A percentile compares a stretch with the other conserved stretches of the same genome.
Conservation (phyloP, 35 echinoderm and acorn worm species). For the Apostichopus japonicus region DNA sequence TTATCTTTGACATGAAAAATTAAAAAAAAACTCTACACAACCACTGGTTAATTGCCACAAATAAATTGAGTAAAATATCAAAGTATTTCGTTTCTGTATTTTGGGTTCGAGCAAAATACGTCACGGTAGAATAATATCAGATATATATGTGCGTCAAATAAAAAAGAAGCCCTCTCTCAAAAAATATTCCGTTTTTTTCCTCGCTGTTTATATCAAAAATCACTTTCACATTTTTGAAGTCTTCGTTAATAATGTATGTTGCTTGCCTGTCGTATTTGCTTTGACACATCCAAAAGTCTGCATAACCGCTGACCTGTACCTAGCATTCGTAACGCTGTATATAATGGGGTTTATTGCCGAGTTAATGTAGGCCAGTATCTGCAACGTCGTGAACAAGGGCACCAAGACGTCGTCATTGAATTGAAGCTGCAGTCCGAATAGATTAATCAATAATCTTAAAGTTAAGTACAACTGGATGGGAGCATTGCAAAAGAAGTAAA, state of each 20-base stretch:
- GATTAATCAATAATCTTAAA: neutral
- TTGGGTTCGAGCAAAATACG: too few species aligned
- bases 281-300: neutral
- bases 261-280: neutral
- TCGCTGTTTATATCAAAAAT: too few species aligned
- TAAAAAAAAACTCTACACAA: too few species aligned
- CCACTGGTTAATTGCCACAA: too few species aligned
- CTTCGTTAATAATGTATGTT: neutral
- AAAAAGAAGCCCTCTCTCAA: too few species aligned
- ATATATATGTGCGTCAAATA: too few species aligned
- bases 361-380: neutral
- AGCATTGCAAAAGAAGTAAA: constrained; percentile 35
- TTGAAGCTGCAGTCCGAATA: neutral
- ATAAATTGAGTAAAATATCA: too few species aligned
- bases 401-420: neutral
- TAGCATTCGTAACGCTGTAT: constrained; percentile 13
- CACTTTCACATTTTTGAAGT: neutral
- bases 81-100: too few species aligned
- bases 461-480: neutral
- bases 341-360: constrained; percentile 8
- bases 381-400: neutral
- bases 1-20: too few species aligned
- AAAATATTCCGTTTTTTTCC: too few species aligned
- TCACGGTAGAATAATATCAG: too few species aligned
- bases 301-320: neutral